Base-by-base conservation (phyloP, 2,888 invertebrate genomes). In the Leptinotarsa peninsularis region DNA sequence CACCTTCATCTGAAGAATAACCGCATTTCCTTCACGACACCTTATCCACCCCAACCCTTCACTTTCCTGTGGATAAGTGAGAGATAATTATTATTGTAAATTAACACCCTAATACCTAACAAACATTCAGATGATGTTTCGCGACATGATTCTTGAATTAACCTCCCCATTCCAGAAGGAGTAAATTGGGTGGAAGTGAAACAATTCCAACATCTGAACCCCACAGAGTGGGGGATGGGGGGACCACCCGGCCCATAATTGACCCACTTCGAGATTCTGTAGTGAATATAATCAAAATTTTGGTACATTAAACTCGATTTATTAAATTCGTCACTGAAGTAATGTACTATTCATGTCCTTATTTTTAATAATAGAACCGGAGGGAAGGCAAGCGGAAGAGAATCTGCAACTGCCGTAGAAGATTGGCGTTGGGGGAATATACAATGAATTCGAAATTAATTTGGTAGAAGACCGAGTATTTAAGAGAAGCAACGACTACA, bases 361-460 rank as follows among this genome's bases (percentile, higher is more conserved):
- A 78, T 81, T 81, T 82, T 83, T 83, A 84, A 84, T 84, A 83
- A 81, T 83, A 79, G 76, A 77, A 76, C 74, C 76, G 78, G 67
- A 77, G 77, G n/a, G 52, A n/a, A 52, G 52, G n/a, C 15, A 52
- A 52, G 78, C 80, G 78, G 66, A 69, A 56, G 67, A 50, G 52
- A 73, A 66, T 69, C 67, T 68, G 75, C 71, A 66, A 79, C 74
- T 76, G 75, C 81, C 82, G 81, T 78, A 74, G 76, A 76, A 74
- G 74, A 76, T 76, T 76, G 79, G 76, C 73, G 58, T 72, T 75
- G 78, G 82, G 81, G 83, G 83, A 82, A 82, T 71, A 79, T 80
- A 78, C 81, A 81, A 84, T 82, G 85, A 83, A 86, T 85, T 82
- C 82, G 82, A 85, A 85, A 85, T 85, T 86, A 86, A 86, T 86